Evolutionary conservation across 2,888 invertebrate genomes (phyloP).

Genomic region (Rhamnusium bicolor): DNA sequence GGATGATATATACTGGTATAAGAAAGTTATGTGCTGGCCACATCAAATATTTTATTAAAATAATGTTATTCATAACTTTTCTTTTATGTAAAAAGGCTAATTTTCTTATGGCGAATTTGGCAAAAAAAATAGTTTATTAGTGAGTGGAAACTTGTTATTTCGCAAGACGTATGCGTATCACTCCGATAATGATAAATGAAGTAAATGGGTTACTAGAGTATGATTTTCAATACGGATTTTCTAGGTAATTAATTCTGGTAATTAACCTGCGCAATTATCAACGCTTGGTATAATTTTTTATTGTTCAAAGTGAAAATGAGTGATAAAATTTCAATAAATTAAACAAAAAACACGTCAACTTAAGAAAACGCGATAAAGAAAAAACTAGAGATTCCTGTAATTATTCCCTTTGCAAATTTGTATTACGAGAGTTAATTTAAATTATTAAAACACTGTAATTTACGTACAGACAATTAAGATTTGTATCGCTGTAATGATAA

Average conservation of each 20-base stretch:
- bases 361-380: background rate
- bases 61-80: too few species aligned
- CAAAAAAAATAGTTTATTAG: too few species aligned
- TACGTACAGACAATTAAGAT: slow-evolving; percentile 1
- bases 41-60: too few species aligned
- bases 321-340: slow-evolving; percentile 3
- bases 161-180: too few species aligned
- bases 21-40: too few species aligned
- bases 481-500: slow-evolving; percentile 4
- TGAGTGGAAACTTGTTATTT: too few species aligned
- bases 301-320: slow-evolving; percentile 12
- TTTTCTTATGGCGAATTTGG: too few species aligned
- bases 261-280: slow-evolving; percentile 9
- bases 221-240: background rate
- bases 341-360: background rate
- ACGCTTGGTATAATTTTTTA: background rate
- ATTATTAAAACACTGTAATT: background rate
- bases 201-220: background rate
- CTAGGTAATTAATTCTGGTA: background rate
- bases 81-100: too few species aligned
- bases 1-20: too few species aligned
- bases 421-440: background rate
- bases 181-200: background rate
- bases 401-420: background rate
- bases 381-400: background rate